Evolutionary conservation across 2,113 vertebrate species (phyloP).

Genomic region (Scartelaos histophorus): DNA sequence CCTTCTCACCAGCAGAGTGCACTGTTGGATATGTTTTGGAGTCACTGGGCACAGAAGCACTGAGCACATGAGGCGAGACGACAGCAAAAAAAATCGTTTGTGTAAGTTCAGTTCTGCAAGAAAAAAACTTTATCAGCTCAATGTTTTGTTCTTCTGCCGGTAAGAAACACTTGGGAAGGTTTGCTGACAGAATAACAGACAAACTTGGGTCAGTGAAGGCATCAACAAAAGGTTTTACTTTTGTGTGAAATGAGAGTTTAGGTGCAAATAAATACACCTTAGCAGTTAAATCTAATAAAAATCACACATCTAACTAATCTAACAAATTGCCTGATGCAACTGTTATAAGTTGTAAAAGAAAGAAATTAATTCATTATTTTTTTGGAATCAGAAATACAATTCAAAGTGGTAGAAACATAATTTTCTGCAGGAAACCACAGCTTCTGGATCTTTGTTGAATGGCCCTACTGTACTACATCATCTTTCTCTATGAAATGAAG

Average conservation of each 20-base stretch:
- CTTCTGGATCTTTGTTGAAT: not conserved
- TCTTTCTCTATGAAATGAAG: no score
- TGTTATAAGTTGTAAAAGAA: no score
- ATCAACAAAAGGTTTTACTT: not conserved
- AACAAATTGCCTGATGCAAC: no score
- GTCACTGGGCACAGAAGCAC: not conserved
- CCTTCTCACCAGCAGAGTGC: slow-evolving; percentile 68
- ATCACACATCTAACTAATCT: no score
- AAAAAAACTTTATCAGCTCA: not conserved
- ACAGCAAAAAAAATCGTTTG: slow-evolving; percentile 2
- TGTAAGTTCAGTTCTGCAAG: not conserved
- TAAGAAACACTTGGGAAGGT: not conserved
- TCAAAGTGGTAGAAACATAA: not conserved
- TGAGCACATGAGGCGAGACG: not conserved
- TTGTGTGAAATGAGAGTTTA: no score
- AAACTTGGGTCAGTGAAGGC: not conserved
- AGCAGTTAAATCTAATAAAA: no score
- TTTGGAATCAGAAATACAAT: no score
- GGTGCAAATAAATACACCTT: no score
- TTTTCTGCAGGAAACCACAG: not conserved
- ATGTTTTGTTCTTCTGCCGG: not conserved
- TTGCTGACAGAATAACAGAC: not conserved
- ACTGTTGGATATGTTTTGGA: slow-evolving; percentile 73
- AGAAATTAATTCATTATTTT: no score
- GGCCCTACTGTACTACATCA: not conserved